A percentile compares a stretch with the other conserved stretches of the same genome.
Conservation (phyloP, 2,113 vertebrate species). For the Microcebus griseorufus region DNA sequence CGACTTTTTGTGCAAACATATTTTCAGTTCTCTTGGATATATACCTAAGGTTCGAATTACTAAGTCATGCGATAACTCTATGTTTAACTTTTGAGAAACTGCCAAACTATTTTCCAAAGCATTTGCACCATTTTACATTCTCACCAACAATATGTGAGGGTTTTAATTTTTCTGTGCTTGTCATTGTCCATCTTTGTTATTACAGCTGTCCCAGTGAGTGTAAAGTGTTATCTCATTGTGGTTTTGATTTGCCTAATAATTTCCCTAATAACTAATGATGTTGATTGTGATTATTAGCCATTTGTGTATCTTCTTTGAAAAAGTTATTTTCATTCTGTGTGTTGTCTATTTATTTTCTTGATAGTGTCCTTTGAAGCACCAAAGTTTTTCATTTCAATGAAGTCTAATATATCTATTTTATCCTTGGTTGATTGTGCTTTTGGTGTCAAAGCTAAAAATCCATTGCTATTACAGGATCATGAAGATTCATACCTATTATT, state of each 20-base stretch:
- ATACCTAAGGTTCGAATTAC: not conserved
- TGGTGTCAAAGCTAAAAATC: not conserved
- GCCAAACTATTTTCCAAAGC: not conserved
- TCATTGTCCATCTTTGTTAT: not conserved
- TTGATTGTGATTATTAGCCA: not conserved
- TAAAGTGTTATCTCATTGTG: not conserved
- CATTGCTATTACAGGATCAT: not conserved
- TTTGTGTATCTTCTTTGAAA: not conserved
- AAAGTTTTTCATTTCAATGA: not conserved
- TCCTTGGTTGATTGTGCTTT: not conserved
- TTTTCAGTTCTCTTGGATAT: not conserved
- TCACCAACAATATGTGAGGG: not conserved
- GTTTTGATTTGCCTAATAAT: not conserved
- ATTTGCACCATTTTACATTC: not conserved
- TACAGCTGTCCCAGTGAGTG: not conserved
- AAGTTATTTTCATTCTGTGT: not conserved
- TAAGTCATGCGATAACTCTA: not conserved
- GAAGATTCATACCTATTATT: not conserved
- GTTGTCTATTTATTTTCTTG: not conserved
- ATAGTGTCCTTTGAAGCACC: not conserved
- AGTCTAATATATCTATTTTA: not conserved
- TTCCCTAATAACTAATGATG: not conserved
- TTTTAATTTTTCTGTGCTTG: not conserved
- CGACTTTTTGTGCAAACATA: not conserved
- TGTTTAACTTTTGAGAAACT: conserved; percentile 13